A percentile compares a stretch with the other conserved stretches of the same genome.
Conservation (phyloP, 2,113 vertebrate genomes). For the Balaeniceps rex region DNA sequence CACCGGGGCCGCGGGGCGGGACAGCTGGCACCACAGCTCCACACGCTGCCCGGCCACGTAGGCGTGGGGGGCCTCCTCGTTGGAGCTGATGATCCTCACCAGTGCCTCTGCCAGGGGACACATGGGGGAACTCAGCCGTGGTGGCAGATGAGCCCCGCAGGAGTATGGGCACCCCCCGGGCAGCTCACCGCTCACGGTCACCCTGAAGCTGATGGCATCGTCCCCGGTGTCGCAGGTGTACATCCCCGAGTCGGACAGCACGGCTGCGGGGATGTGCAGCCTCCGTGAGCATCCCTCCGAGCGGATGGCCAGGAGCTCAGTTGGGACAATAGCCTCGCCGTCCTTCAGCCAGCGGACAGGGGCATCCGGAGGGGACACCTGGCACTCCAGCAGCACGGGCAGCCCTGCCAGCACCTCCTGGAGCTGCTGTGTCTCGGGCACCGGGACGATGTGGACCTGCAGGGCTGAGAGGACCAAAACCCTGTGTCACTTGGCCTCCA, state of each 20-base stretch:
- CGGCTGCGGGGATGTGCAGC: constrained; percentile 78
- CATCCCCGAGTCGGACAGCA: not conserved
- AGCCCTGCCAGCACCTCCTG: constrained; percentile 4
- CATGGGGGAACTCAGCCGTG: not conserved
- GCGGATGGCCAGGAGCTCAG: not conserved
- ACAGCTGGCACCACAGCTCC: constrained; percentile 89
- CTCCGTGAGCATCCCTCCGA: constrained; percentile 74
- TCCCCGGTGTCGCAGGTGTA: constrained; percentile 71
- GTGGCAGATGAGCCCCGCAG: not conserved
- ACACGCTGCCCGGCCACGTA: constrained; percentile 81
- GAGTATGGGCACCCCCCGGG: not conserved
- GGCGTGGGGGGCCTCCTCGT: constrained; percentile 67
- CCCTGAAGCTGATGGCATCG: constrained; percentile 66
- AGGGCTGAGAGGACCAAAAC: not conserved
- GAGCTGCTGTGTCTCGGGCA: not conserved
- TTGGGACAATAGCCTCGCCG: constrained; percentile 65
- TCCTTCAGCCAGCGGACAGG: constrained; percentile 84
- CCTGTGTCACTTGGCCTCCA: not conserved
- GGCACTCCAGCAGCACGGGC: constrained; percentile 55
- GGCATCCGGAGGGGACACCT: constrained; percentile 73
- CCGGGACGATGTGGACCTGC: not conserved
- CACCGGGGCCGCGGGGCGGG: constrained; percentile 69
- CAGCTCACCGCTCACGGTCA: constrained; percentile 73
- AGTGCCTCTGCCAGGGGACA: constrained; percentile 77
- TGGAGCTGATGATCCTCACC: constrained; percentile 82